Conservation (phyloP, 2,113 vertebrate genomes). For the Atrichornis clamosus region DNA sequence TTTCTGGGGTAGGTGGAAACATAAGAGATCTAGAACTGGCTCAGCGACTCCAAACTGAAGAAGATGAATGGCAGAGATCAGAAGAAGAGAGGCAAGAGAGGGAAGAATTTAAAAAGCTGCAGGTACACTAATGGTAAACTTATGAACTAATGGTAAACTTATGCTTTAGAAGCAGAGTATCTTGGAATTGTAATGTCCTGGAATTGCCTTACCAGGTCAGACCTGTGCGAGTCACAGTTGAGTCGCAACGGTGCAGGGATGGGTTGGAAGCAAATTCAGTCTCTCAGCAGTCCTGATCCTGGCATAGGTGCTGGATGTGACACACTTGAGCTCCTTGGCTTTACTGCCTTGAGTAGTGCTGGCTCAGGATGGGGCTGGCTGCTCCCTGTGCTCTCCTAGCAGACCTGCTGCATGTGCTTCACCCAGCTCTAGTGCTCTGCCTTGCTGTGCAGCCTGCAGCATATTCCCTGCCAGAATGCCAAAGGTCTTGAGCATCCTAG, state of each 20-base stretch:
- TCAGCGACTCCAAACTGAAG: slow-evolving; percentile 81
- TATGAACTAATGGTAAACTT: background rate
- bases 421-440: background rate
- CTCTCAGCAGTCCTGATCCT: background rate
- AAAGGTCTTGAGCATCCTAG: background rate
- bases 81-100: slow-evolving; percentile 75
- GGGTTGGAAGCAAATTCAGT: background rate
- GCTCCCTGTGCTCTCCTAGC: background rate
- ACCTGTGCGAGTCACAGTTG: background rate
- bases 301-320: background rate
- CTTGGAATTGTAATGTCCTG: background rate
- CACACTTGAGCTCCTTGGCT: background rate
- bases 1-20: slow-evolving; percentile 14
- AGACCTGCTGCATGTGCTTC: background rate
- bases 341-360: background rate
- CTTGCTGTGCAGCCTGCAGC: background rate
- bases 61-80: slow-evolving; percentile 72
- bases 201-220: background rate
- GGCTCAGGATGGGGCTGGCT: background rate
- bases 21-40: slow-evolving; percentile 79
- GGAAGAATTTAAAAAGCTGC: slow-evolving; percentile 86
- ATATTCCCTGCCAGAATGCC: background rate
- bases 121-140: slow-evolving; percentile 69
- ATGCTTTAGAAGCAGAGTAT: background rate
- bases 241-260: background rate